phyloP scores from a whole-genome alignment of 2,113 vertebrate genomes.

The Ellobius talpinus region DNA sequence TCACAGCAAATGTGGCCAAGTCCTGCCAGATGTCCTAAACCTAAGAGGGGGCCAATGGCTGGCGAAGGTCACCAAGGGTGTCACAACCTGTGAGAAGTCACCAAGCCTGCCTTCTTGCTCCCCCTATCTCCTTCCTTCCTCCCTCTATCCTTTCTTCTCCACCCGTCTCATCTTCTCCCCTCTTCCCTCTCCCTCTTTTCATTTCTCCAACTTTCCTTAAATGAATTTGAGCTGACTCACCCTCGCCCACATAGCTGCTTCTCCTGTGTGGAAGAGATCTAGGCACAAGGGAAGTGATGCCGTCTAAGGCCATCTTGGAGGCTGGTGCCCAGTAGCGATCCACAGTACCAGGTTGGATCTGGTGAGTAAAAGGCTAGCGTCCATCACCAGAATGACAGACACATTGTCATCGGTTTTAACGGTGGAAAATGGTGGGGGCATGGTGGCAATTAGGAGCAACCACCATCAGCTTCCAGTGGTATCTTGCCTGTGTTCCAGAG shows the following conservation, averaged over 20 bases:
- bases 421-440: not conserved
- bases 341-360: no score
- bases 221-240: not conserved
- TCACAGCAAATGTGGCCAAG: not conserved
- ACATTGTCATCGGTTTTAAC: not conserved
- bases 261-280: not conserved
- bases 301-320: not conserved
- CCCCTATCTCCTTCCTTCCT: no score
- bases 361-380: not conserved
- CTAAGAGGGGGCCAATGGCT: not conserved
- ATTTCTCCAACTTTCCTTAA: not conserved
- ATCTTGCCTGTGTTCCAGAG: no score
- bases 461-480: not conserved
- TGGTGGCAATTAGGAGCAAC: no score
- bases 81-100: not conserved
- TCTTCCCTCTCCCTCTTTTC: not conserved
- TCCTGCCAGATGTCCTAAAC: not conserved
- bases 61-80: not conserved
- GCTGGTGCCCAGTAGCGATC: not conserved
- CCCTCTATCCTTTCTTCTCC: rapidly evolving
- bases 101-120: no score
- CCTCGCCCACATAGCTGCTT: not conserved
- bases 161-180: no score
- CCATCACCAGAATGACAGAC: no score
- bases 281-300: no score